Evolutionary conservation across 1,140 invertebrate genomes (phyloP).

Genomic region (Drosophila azteca): DNA sequence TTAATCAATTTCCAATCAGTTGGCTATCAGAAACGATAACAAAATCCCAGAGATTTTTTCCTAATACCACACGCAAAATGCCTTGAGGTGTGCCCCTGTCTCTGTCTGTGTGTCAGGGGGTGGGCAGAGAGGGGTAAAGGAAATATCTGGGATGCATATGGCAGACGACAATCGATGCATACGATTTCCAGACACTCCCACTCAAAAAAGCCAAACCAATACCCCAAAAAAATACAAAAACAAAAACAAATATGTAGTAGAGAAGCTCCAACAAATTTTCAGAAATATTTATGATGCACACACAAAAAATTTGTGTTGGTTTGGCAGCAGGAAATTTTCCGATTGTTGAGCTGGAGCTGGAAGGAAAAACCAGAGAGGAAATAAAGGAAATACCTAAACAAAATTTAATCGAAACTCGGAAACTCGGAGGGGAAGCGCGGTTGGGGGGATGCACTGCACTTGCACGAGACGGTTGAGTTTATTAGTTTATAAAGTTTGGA

Average conservation of each 20-base stretch:
- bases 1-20: conserved; percentile 38
- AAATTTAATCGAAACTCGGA: conserved; percentile 45
- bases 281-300: conserved; percentile 54
- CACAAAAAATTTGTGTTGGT: conserved; percentile 9
- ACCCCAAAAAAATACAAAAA: not conserved
- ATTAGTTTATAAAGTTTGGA: conserved; percentile 60
- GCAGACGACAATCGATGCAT: conserved; percentile 51
- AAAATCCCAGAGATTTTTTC: conserved; percentile 39
- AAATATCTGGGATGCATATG: conserved; percentile 53
- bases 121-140: not conserved
- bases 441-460: not conserved
- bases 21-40: conserved; percentile 21
- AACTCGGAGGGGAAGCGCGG: conserved; percentile 11
- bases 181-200: conserved; percentile 13
- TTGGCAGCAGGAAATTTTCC: conserved; percentile 50
- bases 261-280: conserved; percentile 30
- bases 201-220: not conserved
- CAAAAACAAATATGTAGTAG: not conserved
- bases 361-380: not conserved
- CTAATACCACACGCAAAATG: conserved; percentile 16
- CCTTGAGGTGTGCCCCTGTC: conserved; percentile 38
- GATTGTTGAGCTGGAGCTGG: conserved; percentile 29
- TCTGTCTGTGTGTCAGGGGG: conserved; percentile 5
- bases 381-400: conserved; percentile 43
- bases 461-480: conserved; percentile 27